These are phyloP conservation scores for Stegophylla sp. DNA, from an alignment of 2,888 invertebrate genomes.

Conservation along the genomic window DNA sequence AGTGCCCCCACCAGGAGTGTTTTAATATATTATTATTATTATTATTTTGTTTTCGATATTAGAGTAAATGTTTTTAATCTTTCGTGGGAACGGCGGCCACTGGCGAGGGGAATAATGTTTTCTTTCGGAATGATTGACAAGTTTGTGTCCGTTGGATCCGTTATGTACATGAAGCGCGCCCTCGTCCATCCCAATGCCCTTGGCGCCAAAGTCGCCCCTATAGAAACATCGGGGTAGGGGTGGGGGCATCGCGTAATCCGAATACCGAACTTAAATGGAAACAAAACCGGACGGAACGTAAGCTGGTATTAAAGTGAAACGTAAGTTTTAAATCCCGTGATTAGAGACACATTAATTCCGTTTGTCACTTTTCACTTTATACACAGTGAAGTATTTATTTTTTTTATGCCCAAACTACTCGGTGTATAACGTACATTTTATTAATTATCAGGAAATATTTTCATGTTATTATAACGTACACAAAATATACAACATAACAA, in stretches of 20 bases:
- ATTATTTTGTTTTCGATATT: conserved; percentile 18
- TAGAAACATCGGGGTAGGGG: background rate
- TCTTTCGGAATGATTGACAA: conserved; percentile 56
- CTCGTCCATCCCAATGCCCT: conserved; percentile 11
- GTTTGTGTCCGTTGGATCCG: conserved; percentile 28
- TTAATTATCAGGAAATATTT: too few species aligned
- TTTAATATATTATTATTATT: too few species aligned
- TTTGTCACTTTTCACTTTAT: conserved; percentile 23
- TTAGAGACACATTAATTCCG: conserved; percentile 44
- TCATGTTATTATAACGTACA: too few species aligned
- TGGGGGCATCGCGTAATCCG: conserved; percentile 50
- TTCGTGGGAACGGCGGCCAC: conserved; percentile 43
- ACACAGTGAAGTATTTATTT: conserved; percentile 44
- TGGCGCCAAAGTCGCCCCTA: conserved; percentile 40
- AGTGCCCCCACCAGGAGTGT: too few species aligned
- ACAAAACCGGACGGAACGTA: conserved; percentile 51
- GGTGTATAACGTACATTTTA: too few species aligned
- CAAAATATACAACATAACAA: too few species aligned
- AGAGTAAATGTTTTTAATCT: conserved; percentile 37
- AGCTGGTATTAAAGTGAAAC: conserved; percentile 56
- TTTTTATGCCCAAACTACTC: too few species aligned
- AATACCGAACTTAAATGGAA: conserved; percentile 51
- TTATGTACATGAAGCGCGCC: conserved; percentile 25
- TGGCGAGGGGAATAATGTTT: conserved; percentile 40
- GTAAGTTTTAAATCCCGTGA: conserved; percentile 51